Base-by-base conservation (phyloP, 1,140 invertebrate species). In the Druon quercuslanigerum region DNA sequence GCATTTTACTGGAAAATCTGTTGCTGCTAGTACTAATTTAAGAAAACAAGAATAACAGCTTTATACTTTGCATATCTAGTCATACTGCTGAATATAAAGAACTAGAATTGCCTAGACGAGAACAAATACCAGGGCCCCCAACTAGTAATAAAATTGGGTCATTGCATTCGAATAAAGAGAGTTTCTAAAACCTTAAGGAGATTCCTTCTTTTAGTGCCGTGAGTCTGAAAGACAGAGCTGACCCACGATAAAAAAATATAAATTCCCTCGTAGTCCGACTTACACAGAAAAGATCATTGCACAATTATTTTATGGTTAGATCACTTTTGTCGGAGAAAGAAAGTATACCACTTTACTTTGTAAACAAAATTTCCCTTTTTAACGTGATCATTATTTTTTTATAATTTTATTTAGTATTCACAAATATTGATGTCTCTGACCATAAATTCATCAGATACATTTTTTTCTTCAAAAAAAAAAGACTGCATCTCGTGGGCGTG, bases 151-250 rank as follows among this genome's bases (percentile, higher is more conserved):
- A 56, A 56, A 56, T n/a, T 19, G 17, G 9, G 6, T 56, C 19
- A 56, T 56, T 56, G 54, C 54, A 56, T 9, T 11, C 19, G 19
- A 11, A 56, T 17, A 19, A 46, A 11, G 17, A 56, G n/a, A 56
- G 17, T 56, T 56, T 9, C 16, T 56, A 13, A 20, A 20, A 60
- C 33, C 56, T n/a, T 17, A 25, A 25, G 8, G 56, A 25, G 25
- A 60, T 60, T 56, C 19, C n/a, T 11, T 56, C 19, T 56, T 56
- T 56, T 56, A 56, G n/a, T 56, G n/a, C 19, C 19, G 19, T 56
- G 40, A 11, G 40, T 11, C 40, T 46, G 40, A 46, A 46, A 46
- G 40, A 46, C 40, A 46, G 40, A 46, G 40, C 40, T 46, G 40
- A 46, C 40, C 40, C 40, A 46, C 9, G 40, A 56, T 56, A n/a